Evolutionary conservation across 2,797 vertebrate genomes (phyloP).

Genomic region (Sciurus vulgaris): DNA sequence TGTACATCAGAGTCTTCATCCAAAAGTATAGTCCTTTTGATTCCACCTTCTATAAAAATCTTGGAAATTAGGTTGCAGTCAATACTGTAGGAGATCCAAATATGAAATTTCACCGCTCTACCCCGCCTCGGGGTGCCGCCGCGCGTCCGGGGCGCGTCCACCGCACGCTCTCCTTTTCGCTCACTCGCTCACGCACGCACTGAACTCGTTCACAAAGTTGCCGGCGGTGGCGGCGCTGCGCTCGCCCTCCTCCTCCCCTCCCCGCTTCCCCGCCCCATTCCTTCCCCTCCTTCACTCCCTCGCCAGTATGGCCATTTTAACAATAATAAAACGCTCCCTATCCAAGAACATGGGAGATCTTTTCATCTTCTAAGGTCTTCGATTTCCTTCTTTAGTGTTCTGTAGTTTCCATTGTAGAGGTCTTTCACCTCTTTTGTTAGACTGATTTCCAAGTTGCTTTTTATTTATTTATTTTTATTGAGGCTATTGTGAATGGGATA

Average conservation of each 20-base stretch:
- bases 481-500: too few species aligned
- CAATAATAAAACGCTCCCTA: too few species aligned
- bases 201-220: conserved; percentile 83
- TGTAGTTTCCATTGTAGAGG: too few species aligned
- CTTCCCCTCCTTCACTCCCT: conserved; percentile 59
- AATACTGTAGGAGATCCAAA: conserved; percentile 63
- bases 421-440: too few species aligned
- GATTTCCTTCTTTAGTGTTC: too few species aligned
- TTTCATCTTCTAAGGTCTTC: too few species aligned
- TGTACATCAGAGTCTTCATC: too few species aligned
- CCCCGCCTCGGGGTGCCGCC: conserved; percentile 60
- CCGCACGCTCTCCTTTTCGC: conserved; percentile 75
- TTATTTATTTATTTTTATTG: too few species aligned
- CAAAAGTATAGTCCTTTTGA: conserved; percentile 56
- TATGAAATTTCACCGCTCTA: conserved; percentile 68
- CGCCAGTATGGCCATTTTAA: neutral
- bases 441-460: too few species aligned
- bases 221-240: conserved; percentile 64
- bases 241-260: conserved; percentile 58
- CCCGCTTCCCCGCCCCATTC: conserved; percentile 64
- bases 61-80: conserved; percentile 69
- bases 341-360: too few species aligned
- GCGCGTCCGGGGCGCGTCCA: conserved; percentile 75
- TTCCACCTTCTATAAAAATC: conserved; percentile 48
- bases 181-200: conserved; percentile 74